Evolutionary conservation across 30 jellyfish, hydroid and myxozoan genomes (phyloP).

Genomic region (Aurelia aurita): DNA sequence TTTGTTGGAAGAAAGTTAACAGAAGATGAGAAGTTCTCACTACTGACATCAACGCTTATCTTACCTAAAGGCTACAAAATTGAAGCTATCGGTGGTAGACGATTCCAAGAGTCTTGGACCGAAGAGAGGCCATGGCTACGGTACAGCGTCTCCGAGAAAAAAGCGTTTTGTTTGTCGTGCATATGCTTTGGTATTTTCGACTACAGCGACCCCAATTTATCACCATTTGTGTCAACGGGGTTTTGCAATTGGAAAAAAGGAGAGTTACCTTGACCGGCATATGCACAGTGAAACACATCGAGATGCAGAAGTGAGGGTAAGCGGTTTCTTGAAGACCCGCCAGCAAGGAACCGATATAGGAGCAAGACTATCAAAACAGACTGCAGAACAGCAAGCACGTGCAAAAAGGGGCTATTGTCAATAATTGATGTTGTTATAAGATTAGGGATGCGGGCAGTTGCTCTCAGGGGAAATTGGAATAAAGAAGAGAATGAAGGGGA

Average conservation of each 20-base stretch:
- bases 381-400: slow-evolving; percentile 49
- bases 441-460: slow-evolving; percentile 47
- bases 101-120: slow-evolving; percentile 53
- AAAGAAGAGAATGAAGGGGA: slow-evolving; percentile 40
- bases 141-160: slow-evolving; percentile 43
- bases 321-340: slow-evolving; percentile 47
- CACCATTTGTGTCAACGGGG: too few relatives aligned
- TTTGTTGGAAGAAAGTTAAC: slow-evolving; percentile 53
- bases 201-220: too few relatives aligned
- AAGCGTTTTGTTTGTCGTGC: slow-evolving; percentile 30
- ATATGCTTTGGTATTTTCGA: slow-evolving; percentile 34
- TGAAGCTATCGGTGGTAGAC: slow-evolving; percentile 52
- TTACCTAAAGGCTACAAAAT: slow-evolving; percentile 53
- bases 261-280: slow-evolving; percentile 41
- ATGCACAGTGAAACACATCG: slow-evolving; percentile 38
- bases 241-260: background rate
- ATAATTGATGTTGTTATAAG: slow-evolving; percentile 31
- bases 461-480: slow-evolving; percentile 48
- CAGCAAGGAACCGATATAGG: slow-evolving; percentile 39
- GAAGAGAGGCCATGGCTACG: slow-evolving; percentile 63
- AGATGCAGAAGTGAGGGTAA: slow-evolving; percentile 53
- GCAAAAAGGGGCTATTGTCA: slow-evolving; percentile 44
- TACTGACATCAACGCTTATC: slow-evolving; percentile 36
- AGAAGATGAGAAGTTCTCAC: slow-evolving; percentile 55
- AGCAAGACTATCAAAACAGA: slow-evolving; percentile 33